phyloP scores from a whole-genome alignment of 2,113 vertebrate genomes.

The Forbesichthys agassizii region DNA sequence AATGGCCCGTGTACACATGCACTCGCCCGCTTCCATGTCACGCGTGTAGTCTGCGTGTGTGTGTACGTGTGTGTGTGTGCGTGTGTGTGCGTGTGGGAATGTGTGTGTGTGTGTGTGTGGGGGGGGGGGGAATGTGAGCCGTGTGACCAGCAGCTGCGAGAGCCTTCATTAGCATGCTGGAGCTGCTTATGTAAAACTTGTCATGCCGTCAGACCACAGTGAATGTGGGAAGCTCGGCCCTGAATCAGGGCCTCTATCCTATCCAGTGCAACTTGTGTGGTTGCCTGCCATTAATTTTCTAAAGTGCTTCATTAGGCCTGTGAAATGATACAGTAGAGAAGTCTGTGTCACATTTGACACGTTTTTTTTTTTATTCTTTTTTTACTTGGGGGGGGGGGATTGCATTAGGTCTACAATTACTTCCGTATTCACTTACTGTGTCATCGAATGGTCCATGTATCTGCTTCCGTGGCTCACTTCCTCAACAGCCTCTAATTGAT shows the following conservation, averaged over 20 bases:
- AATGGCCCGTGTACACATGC: too few relatives aligned
- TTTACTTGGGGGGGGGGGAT: conserved; percentile 21
- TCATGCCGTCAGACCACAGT: conserved; percentile 52
- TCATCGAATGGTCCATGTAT: conserved; percentile 1
- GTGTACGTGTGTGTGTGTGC: too few relatives aligned
- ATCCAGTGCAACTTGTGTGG: conserved; percentile 37
- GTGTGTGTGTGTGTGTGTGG: too few relatives aligned
- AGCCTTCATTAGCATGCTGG: conserved; percentile 71
- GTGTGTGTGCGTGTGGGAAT: too few relatives aligned
- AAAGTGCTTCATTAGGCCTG: conserved; percentile 19
- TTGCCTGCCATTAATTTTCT: conserved; percentile 39
- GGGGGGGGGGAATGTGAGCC: conserved; percentile 16
- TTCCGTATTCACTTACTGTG: conserved; percentile 23
- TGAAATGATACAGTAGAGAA: conserved; percentile 19
- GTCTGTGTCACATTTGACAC: conserved; percentile 5
- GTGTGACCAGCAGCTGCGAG: conserved; percentile 66
- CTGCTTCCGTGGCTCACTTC: not conserved
- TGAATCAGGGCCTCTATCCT: conserved; percentile 56
- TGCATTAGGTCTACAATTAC: conserved; percentile 29
- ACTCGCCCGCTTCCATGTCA: too few relatives aligned
- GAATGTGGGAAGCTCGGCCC: conserved; percentile 56
- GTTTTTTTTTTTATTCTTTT: not conserved
- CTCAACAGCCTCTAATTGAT: not conserved
- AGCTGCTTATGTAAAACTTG: conserved; percentile 68
- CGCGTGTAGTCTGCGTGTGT: too few relatives aligned